A percentile compares a stretch with the other conserved stretches of the same genome.
Conservation (phyloP, 2,113 vertebrate genomes). For the Orthonyx spaldingii region DNA sequence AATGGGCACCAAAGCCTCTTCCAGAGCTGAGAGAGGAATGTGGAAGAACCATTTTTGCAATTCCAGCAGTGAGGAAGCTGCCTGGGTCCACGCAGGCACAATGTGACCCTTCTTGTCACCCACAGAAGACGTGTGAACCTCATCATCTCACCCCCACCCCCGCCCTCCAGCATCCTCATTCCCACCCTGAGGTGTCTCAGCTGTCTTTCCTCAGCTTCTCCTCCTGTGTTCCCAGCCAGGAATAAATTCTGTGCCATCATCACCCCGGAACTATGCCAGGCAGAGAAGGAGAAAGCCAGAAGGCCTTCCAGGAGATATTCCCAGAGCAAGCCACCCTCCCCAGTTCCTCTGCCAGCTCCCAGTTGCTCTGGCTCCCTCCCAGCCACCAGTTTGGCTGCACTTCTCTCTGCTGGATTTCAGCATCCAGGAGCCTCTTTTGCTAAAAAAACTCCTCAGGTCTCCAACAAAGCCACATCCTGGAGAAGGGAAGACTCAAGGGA, state of each 20-base stretch:
- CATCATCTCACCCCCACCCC: not conserved
- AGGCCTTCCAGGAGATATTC: not conserved
- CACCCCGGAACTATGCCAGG: not conserved
- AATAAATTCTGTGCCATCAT: not conserved
- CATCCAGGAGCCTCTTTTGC: not conserved
- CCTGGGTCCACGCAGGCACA: not conserved
- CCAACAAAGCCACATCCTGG: not conserved
- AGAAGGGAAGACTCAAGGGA: not conserved
- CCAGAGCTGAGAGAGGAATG: not conserved
- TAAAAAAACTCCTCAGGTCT: not conserved
- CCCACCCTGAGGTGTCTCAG: not conserved
- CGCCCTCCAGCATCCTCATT: no score
- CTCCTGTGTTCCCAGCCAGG: not conserved
- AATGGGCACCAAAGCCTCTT: not conserved
- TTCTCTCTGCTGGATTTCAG: not conserved
- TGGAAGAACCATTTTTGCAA: not conserved
- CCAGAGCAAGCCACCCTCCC: not conserved
- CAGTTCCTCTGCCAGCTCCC: not conserved
- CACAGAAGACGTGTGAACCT: rapidly evolving
- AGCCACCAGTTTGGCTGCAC: not conserved
- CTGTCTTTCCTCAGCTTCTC: not conserved
- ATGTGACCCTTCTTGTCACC: not conserved
- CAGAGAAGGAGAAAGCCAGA: not conserved
- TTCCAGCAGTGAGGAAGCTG: not conserved
- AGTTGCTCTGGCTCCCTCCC: not conserved